Base-by-base conservation (phyloP, 2,113 vertebrate species). In the Erpornis zantholeuca region DNA sequence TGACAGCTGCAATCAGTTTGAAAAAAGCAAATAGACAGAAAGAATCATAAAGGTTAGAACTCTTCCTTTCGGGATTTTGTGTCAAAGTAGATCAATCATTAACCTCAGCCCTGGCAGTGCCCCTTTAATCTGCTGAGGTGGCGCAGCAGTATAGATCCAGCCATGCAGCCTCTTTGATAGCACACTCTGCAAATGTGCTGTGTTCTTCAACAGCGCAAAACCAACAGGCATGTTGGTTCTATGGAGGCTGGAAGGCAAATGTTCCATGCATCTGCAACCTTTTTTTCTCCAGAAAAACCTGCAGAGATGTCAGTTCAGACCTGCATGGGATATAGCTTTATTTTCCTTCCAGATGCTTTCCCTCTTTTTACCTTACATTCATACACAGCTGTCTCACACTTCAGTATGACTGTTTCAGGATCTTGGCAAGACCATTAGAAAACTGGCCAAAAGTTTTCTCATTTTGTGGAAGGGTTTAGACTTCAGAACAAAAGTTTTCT, bases 31-130 rank as follows among this genome's bases (percentile, higher is more conserved):
- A 94, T 57, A 87, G 92, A 94, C 47, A 80, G 83, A 92, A 94
- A 92, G 86, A 90, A 95, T 94, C 89, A 59, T 85, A 93, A 94
- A 96, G 95, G 96, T 94, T 96, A 94, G 86, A 94, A 76, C 52
- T 52, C 78, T 85, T 82, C 70, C 86, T 95, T 86, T 94, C 69
- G 92, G 95, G 88, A 94, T 92, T 94, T 94, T 92, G 73, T 95
- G 88, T 94, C 96, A 82, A 92, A 92, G 69, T 3, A 90, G 86
- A 96, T 96, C 80, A 95, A 91, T 92, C 94, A 42, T 71, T 88
- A 95, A 92, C 57, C 76, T 93, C 69, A 71, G 72, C 57, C 69
- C 69, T 61, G 53, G 83, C 92, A 91, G 76, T 0, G 0, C 53
- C 81, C 76, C 65, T 92, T 86, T 86, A 86, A 79, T 95, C 72